Base-by-base conservation (phyloP, 2,888 invertebrate genomes). In the Apotomis capreana region DNA sequence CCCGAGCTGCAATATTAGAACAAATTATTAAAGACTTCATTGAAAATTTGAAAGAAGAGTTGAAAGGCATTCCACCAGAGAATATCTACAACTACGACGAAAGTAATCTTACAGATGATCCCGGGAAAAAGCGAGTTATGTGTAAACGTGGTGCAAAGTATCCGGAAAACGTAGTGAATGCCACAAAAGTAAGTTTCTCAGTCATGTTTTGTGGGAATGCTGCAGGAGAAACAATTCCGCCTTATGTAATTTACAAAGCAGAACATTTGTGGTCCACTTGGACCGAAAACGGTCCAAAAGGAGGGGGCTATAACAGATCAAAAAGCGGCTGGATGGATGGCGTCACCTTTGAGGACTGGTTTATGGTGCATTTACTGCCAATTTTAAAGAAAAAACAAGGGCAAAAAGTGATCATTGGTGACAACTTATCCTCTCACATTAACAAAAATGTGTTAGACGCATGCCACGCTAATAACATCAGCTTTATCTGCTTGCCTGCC, bases 71-170 rank as follows among this genome's bases (percentile, higher is more conserved):
- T 26, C 69, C 74, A 37, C 57, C 36, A 8, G 57, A 58, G 12
- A 58, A 58, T 37, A 37, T 58, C 36, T 58, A 36, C 10, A 58
- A 58, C 9, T 58, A 36, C 10, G 57, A 58, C 10, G 57, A 58
- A 26, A 58, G 26, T 10, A 58, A 58, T 36, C 37, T 58, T 9
- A 36, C 57, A 13, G 76, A 76, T 10, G 74, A 76, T 46, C 76
- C 75, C 1, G 75, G 75, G 12, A 74, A 49, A 44, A 52, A 72
- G 72, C 76, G 73, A 75, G 75, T 75, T 64, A 64, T 77, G 10
- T 72, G 65, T 36, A 74, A 62, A 52, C 68, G 75, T 10, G 76
- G 74, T 4, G 57, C 68, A 3, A 74, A 74, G 59, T 74, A 75
- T 15, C 74, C 75, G 1, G 74, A 75, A 69, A 8, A 0, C 8